These are phyloP conservation scores for Hippolais icterina DNA, from an alignment of 2,113 vertebrate species.

Conservation along the genomic window DNA sequence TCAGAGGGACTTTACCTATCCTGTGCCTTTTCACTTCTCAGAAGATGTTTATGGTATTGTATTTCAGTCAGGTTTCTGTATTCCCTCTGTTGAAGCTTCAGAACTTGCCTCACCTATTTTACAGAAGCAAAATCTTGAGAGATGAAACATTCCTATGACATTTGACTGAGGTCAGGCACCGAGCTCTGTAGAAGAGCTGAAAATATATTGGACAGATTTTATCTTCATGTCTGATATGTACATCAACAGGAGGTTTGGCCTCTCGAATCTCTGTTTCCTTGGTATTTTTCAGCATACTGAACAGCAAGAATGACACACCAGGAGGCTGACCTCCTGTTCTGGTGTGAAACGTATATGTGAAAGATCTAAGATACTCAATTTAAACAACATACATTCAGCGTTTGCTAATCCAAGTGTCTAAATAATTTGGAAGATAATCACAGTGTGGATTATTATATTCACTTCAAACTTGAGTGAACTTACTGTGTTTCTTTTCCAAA, in stretches of 20 bases:
- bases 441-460: not conserved
- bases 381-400: not conserved
- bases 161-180: not conserved
- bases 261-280: not conserved
- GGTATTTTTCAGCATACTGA: not conserved
- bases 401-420: not conserved
- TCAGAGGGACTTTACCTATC: not conserved
- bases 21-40: not conserved
- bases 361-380: not conserved
- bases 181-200: not conserved
- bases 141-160: not conserved
- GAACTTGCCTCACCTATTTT: not conserved
- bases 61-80: not conserved
- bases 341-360: accelerated
- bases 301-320: not conserved
- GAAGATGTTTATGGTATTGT: not conserved
- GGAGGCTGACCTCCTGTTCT: not conserved
- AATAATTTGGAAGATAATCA: not conserved
- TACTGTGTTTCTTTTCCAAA: not conserved
- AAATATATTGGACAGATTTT: not conserved
- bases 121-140: not conserved
- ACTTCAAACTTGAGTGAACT: not conserved
- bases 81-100: not conserved
- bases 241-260: not conserved
- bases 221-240: not conserved